Evolutionary conservation across 2,113 vertebrate genomes (phyloP), one percentile per base, ranked within the genome.

Genomic region (Crotalus helleri): DNA sequence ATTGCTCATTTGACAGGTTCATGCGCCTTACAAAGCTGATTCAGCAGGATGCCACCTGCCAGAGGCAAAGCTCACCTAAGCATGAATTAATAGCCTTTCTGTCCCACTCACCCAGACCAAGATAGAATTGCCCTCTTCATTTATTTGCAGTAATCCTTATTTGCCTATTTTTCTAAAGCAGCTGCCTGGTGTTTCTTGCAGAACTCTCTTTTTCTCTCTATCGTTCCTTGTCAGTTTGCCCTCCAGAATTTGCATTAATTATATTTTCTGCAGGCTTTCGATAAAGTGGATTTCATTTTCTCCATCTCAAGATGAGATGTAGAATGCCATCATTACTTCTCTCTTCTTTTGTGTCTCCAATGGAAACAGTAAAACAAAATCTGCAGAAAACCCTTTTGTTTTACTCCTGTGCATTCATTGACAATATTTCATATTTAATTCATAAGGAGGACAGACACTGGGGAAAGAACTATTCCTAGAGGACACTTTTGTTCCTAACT

Each of bases 341-440:
- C 26, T 15, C 69, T 90, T 93, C 88, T 9, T 29, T 24, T 89
- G 92, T 90, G 92, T 5, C 91, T 94, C 89, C 92, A 61, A 23
- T 7, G 85, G 85, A 89, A 94, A 46, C 85, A 57, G 13, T 0
- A 8, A 93, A 94, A 94, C 58, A 53, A 11, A 46, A 44, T 29
- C 59, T 44, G 29, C 33, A 55, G 55, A 51, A 0, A 46, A 39
- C 21, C 86, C 85, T 26, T 53, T 54, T 61, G 29, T 69, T 61
- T 33, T 10, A 29, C 19, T 33, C 23, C 92, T 29, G 0, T 6
- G 0, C 57, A 88, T 24, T 15, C 88, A 44, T 90, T 55, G 19
- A n/a, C 64, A 21, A 21, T 3, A 87, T 88, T 85, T 95, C 33
- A 64, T 85, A 55, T 93, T 93, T 51, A 95, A 95, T 93, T 33